Conservation (phyloP, 2,797 vertebrate species). For the Semaprochilodus insignis region DNA sequence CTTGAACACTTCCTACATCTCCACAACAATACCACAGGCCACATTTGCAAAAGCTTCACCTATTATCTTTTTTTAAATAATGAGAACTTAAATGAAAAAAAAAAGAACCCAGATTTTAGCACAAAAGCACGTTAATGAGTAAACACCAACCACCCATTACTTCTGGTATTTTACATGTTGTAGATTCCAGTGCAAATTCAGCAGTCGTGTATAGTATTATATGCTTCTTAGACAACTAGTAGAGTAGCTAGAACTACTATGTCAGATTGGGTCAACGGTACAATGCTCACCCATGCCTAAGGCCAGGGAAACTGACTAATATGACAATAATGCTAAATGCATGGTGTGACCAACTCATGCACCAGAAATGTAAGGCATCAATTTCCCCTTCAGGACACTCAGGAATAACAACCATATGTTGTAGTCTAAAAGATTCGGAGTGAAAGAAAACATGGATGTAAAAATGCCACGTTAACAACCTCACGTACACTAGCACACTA, state of each 20-base stretch:
- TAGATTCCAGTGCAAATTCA: not conserved
- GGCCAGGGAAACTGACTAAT: not conserved
- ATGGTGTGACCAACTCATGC: not conserved
- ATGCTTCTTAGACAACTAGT: not conserved
- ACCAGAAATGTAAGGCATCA: not conserved
- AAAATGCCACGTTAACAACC: not conserved
- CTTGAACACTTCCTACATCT: conserved; percentile 25
- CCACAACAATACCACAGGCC: conserved; percentile 23
- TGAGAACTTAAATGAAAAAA: not conserved
- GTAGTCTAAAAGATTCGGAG: not conserved
- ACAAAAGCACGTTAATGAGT: conserved; percentile 15
- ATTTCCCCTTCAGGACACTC: not conserved
- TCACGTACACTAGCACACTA: not conserved
- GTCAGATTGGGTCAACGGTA: too few species aligned
- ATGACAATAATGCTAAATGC: not conserved
- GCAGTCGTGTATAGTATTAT: not conserved
- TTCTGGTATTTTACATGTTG: not conserved
- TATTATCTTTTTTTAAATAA: not conserved
- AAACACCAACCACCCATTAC: not conserved
- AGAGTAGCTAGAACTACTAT: not conserved
- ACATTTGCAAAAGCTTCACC: conserved; percentile 29
- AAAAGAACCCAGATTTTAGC: conserved; percentile 10
- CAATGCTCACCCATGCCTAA: not conserved
- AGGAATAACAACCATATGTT: not conserved
- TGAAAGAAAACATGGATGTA: not conserved